Evolutionary conservation across 2,888 invertebrate genomes (phyloP).

Genomic region (Mythimna vitellina): DNA sequence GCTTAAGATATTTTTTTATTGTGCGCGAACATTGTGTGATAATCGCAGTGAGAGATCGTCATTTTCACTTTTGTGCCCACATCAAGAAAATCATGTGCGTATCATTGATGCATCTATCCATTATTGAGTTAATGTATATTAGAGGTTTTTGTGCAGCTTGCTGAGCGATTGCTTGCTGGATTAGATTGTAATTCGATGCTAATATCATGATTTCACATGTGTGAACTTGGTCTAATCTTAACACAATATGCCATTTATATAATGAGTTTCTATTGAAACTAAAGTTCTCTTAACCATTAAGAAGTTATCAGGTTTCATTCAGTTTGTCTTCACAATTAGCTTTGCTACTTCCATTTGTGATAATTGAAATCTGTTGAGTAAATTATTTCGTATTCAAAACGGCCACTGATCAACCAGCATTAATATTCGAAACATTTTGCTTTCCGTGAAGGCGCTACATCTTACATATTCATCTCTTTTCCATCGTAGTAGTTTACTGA

Average conservation of each 20-base stretch:
- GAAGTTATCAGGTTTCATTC: constrained; percentile 24
- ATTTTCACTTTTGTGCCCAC: constrained; percentile 84
- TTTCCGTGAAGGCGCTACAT: constrained; percentile 29
- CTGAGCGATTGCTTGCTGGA: constrained; percentile 47
- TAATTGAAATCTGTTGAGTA: constrained; percentile 7
- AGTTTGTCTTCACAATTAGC: constrained; percentile 3
- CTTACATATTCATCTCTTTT: constrained; percentile 28
- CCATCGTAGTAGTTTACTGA: constrained; percentile 1
- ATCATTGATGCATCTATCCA: constrained; percentile 51
- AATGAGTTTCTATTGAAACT: constrained; percentile 26
- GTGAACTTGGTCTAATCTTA: constrained; percentile 49
- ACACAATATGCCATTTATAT: constrained; percentile 48
- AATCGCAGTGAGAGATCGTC: constrained; percentile 82
- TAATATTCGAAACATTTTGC: constrained; percentile 45
- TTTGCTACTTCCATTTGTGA: constrained; percentile 10
- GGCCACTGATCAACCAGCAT: constrained; percentile 29
- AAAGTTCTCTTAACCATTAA: constrained; percentile 12
- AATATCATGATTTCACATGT: constrained; percentile 52
- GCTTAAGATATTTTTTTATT: constrained; percentile 75
- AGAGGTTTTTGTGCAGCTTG: constrained; percentile 32
- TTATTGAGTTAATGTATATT: constrained; percentile 50
- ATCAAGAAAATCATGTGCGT: constrained; percentile 68
- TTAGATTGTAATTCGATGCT: constrained; percentile 62
- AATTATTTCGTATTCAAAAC: constrained; percentile 42
- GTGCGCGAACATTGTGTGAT: constrained; percentile 76